These are phyloP conservation scores for Pipistrellus pygmaeus DNA, from an alignment of 2,797 vertebrate species.

Conservation along the genomic window DNA sequence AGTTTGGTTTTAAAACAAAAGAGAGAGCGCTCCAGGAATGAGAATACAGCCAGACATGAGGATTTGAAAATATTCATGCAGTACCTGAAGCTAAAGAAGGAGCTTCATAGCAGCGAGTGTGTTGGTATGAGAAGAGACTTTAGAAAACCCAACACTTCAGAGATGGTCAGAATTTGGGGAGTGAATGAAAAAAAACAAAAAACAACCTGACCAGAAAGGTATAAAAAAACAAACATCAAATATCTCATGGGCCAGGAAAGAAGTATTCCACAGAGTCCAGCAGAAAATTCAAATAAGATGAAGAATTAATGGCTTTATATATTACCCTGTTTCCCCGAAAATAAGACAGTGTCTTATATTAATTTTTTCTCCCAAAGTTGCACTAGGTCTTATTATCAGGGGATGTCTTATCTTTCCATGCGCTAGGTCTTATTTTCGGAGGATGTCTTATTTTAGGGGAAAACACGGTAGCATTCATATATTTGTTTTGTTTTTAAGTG, in stretches of 20 bases:
- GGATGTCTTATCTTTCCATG: no score
- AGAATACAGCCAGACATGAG: background rate
- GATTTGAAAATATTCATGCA: background rate
- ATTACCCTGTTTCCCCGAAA: no score
- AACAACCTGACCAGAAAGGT: background rate
- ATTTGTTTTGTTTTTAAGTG: background rate
- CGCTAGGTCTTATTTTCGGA: no score
- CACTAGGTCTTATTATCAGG: no score
- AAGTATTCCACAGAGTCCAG: background rate
- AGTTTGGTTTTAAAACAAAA: conserved; percentile 52
- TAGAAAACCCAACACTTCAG: conserved; percentile 8
- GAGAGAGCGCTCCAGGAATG: background rate
- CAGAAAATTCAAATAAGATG: background rate
- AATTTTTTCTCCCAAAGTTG: no score
- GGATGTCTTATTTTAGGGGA: no score
- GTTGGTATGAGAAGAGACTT: background rate
- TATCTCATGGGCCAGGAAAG: conserved; percentile 16
- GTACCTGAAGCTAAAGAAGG: background rate
- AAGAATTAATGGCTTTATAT: conserved; percentile 10
- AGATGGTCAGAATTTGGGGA: background rate
- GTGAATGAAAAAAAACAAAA: background rate
- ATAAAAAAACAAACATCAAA: background rate
- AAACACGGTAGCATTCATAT: background rate
- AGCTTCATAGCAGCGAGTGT: background rate
- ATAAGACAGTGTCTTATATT: no score